Percentiles rank a stretch among this genome's conserved stretches.
phyloP scores from a whole-genome alignment of 2,797 vertebrate genomes.

The Acropternis orthonyx region DNA sequence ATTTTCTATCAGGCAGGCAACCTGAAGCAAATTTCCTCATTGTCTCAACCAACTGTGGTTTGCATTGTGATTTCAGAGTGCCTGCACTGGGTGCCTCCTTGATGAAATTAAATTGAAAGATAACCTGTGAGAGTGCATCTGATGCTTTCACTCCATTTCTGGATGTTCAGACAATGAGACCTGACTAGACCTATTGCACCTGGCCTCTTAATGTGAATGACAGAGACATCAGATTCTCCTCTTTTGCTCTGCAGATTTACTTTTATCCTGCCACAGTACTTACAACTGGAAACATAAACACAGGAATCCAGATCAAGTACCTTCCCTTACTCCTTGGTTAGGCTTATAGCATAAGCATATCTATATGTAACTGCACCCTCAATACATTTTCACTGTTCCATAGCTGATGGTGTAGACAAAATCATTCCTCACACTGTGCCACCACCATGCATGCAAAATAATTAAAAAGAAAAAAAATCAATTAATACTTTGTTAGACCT shows the following conservation, averaged over 20 bases:
- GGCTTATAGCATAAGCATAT: neutral
- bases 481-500: neutral
- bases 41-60: neutral
- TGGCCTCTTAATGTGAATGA: neutral
- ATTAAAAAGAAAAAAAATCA: neutral
- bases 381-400: neutral
- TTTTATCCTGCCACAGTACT: neutral
- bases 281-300: neutral
- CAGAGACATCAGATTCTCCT: neutral
- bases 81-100: neutral
- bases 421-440: neutral
- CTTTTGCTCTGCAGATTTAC: neutral
- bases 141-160: neutral
- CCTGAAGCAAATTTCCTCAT: neutral
- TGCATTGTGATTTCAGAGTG: neutral
- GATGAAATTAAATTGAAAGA: neutral
- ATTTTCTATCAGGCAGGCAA: neutral
- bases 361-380: neutral
- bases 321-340: neutral
- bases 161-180: neutral
- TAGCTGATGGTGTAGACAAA: neutral
- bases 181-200: neutral
- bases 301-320: neutral
- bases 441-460: neutral
- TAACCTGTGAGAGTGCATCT: neutral